Base-by-base conservation (phyloP, 2,797 vertebrate species). In the Smutsia gigantea region DNA sequence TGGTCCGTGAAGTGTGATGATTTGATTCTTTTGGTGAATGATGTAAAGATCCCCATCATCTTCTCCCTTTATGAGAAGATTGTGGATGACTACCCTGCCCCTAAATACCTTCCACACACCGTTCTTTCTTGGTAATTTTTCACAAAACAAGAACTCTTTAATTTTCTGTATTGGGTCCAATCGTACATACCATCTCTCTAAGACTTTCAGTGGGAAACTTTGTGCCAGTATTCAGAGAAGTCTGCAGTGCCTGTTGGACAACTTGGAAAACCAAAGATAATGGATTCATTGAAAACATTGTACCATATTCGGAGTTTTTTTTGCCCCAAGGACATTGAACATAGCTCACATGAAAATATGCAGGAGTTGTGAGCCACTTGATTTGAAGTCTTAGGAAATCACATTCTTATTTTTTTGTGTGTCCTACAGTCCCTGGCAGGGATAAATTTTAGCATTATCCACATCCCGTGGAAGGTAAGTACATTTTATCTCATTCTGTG, bases 201-300 rank as follows among this genome's bases (percentile, higher is more conserved):
- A 81, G 21, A 61, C 46, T 79, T 79, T 46, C 59, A 31, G 5
- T 92, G 37, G n/a, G 29, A 88, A 95, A 39, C 25, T 5, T 69
- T 64, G 39, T 84, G 59, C 27, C 19, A 21, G 0, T 90, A 88
- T 81, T 89, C 61, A 63, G 57, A 83, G 31, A 93, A 64, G 39
- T 78, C 53, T 61, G 55, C 72, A 66, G 15, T 75, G 17, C 46
- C 15, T 55, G 10, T 59, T 57, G 19, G 29, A 72, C 37, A 83
- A 12, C 34, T 72, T 63, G 17, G 15, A 90, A 90, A 90, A 92
- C 51, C 57, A 96, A 71, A 92, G 46, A 68, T 83, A 75, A 37
- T 77, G 27, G 34, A 4, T 71, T 59, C 19, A 79, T 87, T 88
- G 37, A 92, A 77, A 87, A 75, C 6, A 9, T 79, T 71, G 27